Base-by-base conservation (phyloP, 2,888 invertebrate species). In the Xanthia togata region DNA sequence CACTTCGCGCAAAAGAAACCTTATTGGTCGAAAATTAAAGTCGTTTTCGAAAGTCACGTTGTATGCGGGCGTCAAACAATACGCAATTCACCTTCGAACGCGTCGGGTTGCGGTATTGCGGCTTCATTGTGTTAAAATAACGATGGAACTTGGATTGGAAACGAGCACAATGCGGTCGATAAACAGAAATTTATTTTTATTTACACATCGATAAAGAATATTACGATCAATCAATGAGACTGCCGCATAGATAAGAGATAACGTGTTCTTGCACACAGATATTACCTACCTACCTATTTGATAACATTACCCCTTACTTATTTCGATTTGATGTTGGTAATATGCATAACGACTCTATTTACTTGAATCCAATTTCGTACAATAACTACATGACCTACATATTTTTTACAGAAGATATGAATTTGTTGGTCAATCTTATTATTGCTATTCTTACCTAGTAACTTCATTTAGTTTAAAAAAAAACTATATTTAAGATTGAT, bases 61-160 rank as follows among this genome's bases (percentile, higher is more conserved):
- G 94, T 90, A 95, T 94, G 94, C 96, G 96, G 94, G 95, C 93
- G 91, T 91, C 94, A 93, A 96, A 96, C 96, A 96, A 96, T 96
- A 96, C 96, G 96, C 96, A 96, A 96, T 96, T 96, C 96, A 96
- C 96, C 96, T 96, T 95, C 96, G 95, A 94, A 93, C 95, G 95
- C 95, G 94, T 95, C 95, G 95, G 92, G 95, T 96, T 96, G 96
- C 96, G 96, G 96, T 96, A 94, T 96, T 95, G 96, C 96, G 96
- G 96, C 95, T 95, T 94, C 95, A 96, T 96, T 96, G 96, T 96
- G 95, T 95, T 96, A 93, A 94, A 95, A 94, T 96, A 95, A 95
- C 95, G 94, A 95, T 93, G 93, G 92, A 94, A 92, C 93, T 93
- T 91, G 91, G 91, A 93, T 94, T 94, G 94, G 93, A 93, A 94